Conservation (phyloP, 2,113 vertebrate species). For the Hylia prasina region DNA sequence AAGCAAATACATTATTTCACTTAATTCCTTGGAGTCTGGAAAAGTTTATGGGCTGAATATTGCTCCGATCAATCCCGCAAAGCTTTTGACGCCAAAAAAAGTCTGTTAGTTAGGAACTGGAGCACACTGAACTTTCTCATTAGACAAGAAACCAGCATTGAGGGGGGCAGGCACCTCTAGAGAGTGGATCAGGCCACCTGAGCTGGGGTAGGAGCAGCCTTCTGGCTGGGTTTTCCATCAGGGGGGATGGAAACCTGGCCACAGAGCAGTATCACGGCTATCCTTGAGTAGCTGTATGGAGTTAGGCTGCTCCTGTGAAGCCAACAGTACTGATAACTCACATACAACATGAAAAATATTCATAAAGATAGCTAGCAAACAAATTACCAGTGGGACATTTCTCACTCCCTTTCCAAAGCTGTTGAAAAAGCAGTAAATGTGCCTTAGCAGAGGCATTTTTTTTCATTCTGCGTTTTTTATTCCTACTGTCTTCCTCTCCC, state of each 20-base stretch:
- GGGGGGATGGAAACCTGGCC: neutral
- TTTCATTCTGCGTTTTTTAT: neutral
- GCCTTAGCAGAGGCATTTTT: neutral
- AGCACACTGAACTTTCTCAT: neutral
- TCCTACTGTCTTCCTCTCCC: neutral
- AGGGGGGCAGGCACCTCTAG: neutral
- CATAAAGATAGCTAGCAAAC: neutral
- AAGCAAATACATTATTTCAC: neutral
- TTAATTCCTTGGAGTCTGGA: neutral
- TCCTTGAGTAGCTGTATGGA: neutral
- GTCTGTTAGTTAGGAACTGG: neutral
- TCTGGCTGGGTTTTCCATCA: neutral
- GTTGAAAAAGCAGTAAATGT: neutral
- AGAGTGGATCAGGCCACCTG: neutral
- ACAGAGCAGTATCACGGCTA: neutral
- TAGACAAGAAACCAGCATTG: neutral
- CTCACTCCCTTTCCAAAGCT: neutral
- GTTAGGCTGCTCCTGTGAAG: neutral
- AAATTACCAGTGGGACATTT: neutral
- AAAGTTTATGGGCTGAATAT: neutral
- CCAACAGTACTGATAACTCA: neutral
- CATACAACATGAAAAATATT: neutral
- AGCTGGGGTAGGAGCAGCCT: neutral
- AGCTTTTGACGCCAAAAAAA: neutral
- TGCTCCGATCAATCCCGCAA: neutral